Conservation (phyloP, 30 jellyfish, hydroid and myxozoan genomes). For the Morbakka virulenta region DNA sequence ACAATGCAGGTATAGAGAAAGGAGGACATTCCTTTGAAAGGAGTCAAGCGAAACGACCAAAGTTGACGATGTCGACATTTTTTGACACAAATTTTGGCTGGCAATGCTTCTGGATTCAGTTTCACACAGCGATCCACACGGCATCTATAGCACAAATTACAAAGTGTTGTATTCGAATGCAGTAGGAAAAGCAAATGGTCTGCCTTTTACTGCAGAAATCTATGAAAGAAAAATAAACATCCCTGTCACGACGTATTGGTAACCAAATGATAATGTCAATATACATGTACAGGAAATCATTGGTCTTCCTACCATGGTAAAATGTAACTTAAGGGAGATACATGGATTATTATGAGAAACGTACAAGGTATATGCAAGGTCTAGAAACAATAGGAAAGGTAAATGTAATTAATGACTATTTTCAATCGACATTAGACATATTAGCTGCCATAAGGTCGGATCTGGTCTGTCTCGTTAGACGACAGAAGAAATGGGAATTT, state of each 20-base stretch:
- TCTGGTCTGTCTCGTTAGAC: conserved; percentile 45
- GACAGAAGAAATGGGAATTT: conserved; percentile 46
- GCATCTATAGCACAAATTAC: conserved; percentile 20
- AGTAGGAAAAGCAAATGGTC: conserved; percentile 10
- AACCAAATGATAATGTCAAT: conserved; percentile 30
- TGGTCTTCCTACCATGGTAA: conserved; percentile 38
- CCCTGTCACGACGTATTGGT: conserved; percentile 27
- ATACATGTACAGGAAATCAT: conserved; percentile 51
- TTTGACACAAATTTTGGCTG: conserved; percentile 49
- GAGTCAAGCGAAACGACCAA: conserved; percentile 39
- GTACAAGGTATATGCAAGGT: conserved; percentile 43
- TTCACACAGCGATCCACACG: conserved; percentile 26
- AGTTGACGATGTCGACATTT: conserved; percentile 24
- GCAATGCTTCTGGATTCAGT: conserved; percentile 49
- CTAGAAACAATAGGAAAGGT: conserved; percentile 44
- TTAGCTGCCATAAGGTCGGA: conserved; percentile 38
- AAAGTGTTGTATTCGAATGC: conserved; percentile 30
- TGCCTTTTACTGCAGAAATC: conserved; percentile 30
- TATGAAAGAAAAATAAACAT: conserved; percentile 30
- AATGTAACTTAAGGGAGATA: conserved; percentile 4
- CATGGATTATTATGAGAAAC: conserved; percentile 57
- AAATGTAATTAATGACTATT: conserved; percentile 17
- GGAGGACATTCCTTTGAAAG: no score
- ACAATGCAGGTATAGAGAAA: no score
- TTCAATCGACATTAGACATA: conserved; percentile 44